These are phyloP conservation scores for Solenopsis fugax DNA, from an alignment of 1,140 invertebrate species.

Conservation along the genomic window DNA sequence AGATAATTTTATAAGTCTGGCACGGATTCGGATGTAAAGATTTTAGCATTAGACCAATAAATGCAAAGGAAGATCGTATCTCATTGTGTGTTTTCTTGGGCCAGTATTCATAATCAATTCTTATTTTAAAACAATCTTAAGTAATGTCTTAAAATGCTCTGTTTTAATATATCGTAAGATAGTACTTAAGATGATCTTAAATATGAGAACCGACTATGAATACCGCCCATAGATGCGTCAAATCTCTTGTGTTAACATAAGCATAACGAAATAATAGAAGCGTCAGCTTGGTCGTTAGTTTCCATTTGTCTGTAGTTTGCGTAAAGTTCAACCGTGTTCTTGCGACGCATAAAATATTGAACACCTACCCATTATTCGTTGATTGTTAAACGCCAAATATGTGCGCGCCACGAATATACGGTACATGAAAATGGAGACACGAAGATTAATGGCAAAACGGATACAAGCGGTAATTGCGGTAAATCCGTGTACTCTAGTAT, in stretches of 20 bases:
- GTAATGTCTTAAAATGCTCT: no score
- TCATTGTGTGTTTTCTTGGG: constrained; percentile 20
- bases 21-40: constrained; percentile 33
- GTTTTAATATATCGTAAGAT: no score
- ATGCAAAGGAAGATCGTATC: constrained; percentile 10
- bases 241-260: background rate
- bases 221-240: background rate
- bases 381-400: constrained; percentile 29
- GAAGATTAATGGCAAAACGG: constrained; percentile 46
- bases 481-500: constrained; percentile 40
- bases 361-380: background rate
- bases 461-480: constrained; percentile 46
- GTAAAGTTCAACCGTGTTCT: background rate
- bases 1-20: constrained; percentile 48
- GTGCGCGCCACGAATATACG: background rate
- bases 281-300: background rate
- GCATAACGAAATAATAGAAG: background rate
- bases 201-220: no score
- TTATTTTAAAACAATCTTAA: no score
- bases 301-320: constrained; percentile 8
- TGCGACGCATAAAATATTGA: constrained; percentile 13
- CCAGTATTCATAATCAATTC: no score
- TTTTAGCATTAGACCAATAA: constrained; percentile 34
- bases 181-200: no score
- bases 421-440: constrained; percentile 31